Conservation (phyloP, 92 coral and sea anemone genomes). For the Actinostola sp. region DNA sequence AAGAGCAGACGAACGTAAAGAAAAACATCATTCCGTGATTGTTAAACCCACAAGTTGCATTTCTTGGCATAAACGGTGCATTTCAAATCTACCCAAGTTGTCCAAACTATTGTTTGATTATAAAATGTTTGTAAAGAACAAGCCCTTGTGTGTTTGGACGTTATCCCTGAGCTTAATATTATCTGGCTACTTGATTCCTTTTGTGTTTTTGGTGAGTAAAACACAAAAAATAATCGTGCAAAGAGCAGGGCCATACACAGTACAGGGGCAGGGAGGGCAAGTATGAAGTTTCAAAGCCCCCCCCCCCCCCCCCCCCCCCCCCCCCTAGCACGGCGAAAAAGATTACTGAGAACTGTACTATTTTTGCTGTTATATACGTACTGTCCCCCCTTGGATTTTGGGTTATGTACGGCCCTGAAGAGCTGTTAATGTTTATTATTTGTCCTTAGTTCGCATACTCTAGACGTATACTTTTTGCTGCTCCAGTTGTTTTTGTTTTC, state of each 20-base stretch:
- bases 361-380: too few relatives aligned
- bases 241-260: neutral
- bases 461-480: too few relatives aligned
- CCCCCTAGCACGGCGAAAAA: too few relatives aligned
- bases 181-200: slow-evolving; percentile 65
- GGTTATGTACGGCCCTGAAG: too few relatives aligned
- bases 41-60: neutral
- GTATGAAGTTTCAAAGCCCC: too few relatives aligned
- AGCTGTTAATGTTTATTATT: too few relatives aligned
- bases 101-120: slow-evolving; percentile 31
- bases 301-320: too few relatives aligned
- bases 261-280: too few relatives aligned
- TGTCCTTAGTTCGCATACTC: too few relatives aligned
- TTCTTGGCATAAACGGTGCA: neutral
- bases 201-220: slow-evolving; percentile 69
- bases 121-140: slow-evolving; percentile 54
- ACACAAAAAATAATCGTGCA: neutral
- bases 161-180: slow-evolving; percentile 59
- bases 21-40: neutral
- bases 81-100: neutral
- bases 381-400: too few relatives aligned
- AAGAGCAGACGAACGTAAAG: neutral
- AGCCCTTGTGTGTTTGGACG: slow-evolving; percentile 63
- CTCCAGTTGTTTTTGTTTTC: too few relatives aligned
- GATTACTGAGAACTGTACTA: too few relatives aligned